Conservation (phyloP, 2,113 vertebrate genomes). For the Hyla sarda region DNA sequence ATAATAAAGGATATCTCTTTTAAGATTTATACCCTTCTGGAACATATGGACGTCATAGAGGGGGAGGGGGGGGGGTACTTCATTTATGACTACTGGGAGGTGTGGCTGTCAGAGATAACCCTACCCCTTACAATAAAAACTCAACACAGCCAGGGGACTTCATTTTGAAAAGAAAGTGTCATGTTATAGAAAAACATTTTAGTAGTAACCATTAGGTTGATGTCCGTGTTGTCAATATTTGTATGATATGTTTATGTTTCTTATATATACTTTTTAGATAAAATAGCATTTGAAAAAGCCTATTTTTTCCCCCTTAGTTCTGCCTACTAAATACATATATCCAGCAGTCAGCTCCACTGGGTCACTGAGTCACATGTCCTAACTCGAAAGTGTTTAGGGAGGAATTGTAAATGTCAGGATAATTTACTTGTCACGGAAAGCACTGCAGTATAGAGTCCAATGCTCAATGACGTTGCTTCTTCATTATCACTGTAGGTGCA, state of each 20-base stretch:
- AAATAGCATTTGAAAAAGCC: not conserved
- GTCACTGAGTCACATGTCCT: constrained; percentile 41
- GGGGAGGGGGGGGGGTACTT: no score
- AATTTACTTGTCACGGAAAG: constrained; percentile 58
- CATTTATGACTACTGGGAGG: no score
- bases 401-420: constrained; percentile 34
- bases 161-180: no score
- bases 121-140: no score
- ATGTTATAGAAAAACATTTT: no score
- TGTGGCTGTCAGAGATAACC: no score
- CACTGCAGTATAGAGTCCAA: not conserved
- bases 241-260: not conserved
- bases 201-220: not conserved
- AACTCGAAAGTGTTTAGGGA: constrained; percentile 16
- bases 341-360: constrained; percentile 6
- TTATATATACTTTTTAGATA: not conserved
- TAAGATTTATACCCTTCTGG: no score
- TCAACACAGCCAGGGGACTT: no score
- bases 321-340: constrained; percentile 22
- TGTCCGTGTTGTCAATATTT: no score
- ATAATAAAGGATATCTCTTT: no score
- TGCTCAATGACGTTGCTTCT: not conserved
- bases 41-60: no score
- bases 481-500: constrained; percentile 49
- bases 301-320: not conserved